These are phyloP conservation scores for Oscheius sp. DNA, from an alignment of 1,140 invertebrate genomes.

Conservation along the genomic window DNA sequence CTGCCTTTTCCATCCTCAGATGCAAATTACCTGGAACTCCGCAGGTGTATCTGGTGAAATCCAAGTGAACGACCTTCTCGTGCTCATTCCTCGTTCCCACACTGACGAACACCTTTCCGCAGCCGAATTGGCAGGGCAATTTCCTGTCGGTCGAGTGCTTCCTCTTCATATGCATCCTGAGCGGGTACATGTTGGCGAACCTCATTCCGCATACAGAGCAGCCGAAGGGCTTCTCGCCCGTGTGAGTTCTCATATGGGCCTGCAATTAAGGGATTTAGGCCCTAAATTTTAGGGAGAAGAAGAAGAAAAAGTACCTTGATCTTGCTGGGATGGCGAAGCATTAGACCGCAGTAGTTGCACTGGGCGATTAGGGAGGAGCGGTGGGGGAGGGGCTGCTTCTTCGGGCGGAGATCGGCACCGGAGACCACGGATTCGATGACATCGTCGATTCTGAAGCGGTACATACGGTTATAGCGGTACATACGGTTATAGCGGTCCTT, in stretches of 20 bases:
- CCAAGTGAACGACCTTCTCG: conserved; percentile 27
- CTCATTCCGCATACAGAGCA: conserved; percentile 26
- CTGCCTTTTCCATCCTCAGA: too few relatives aligned
- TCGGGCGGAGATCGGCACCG: neutral
- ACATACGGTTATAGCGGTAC: too few relatives aligned
- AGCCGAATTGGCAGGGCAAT: conserved; percentile 21
- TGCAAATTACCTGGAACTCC: neutral
- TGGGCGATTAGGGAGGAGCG: conserved; percentile 11
- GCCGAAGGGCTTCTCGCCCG: conserved; percentile 34
- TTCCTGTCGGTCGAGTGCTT: conserved; percentile 22
- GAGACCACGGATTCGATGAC: conserved; percentile 19
- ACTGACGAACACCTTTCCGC: conserved; percentile 17
- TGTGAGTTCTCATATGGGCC: conserved; percentile 35
- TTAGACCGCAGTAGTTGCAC: conserved; percentile 56
- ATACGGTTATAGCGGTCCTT: too few relatives aligned
- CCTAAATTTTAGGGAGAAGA: neutral
- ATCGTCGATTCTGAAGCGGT: conserved; percentile 36
- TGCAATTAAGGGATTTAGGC: neutral
- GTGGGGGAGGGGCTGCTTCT: neutral
- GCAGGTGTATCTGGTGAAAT: conserved; percentile 26
- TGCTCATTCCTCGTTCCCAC: conserved; percentile 21
- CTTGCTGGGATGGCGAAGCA: conserved; percentile 69
- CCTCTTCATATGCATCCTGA: conserved; percentile 26
- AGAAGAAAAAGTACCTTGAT: conserved; percentile 20
- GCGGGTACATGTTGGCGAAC: conserved; percentile 4